Conservation (phyloP, 2,888 invertebrate species). For the Meganola albula region DNA sequence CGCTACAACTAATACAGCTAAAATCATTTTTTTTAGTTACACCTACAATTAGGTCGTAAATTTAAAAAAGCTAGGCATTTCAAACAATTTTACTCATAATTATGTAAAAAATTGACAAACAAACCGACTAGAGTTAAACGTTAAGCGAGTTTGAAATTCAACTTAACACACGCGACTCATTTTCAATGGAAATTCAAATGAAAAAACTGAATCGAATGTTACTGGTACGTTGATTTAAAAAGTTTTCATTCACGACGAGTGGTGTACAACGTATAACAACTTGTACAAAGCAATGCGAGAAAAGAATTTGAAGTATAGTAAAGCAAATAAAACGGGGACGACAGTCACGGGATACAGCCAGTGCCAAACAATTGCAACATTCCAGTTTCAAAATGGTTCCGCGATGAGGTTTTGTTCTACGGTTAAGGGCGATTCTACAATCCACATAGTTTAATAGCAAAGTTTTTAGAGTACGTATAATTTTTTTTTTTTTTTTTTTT, state of each 20-base stretch:
- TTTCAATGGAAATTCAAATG: conserved; percentile 60
- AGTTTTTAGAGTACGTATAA: too few relatives aligned
- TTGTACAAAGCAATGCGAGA: conserved; percentile 58
- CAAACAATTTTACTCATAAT: too few relatives aligned
- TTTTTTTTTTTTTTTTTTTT: too few relatives aligned
- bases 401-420: conserved; percentile 31
- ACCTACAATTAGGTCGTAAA: too few relatives aligned
- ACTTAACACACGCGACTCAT: conserved; percentile 54
- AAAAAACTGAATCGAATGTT: conserved; percentile 48
- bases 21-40: too few relatives aligned
- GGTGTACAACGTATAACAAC: conserved; percentile 48
- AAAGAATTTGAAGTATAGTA: conserved; percentile 63
- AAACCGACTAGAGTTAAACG: too few relatives aligned
- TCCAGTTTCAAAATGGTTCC: conserved; percentile 49
- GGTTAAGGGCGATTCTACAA: conserved; percentile 30
- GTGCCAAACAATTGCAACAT: conserved; percentile 67
- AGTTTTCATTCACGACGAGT: conserved; percentile 68
- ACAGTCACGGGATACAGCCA: conserved; percentile 56
- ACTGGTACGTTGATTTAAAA: conserved; percentile 71
- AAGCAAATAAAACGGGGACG: conserved; percentile 54
- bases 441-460: conserved; percentile 9
- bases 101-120: too few relatives aligned
- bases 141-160: conserved; percentile 33
- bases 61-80: too few relatives aligned
- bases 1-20: too few relatives aligned